Conservation (phyloP, 2,888 invertebrate genomes). For the Pecten maximus region DNA sequence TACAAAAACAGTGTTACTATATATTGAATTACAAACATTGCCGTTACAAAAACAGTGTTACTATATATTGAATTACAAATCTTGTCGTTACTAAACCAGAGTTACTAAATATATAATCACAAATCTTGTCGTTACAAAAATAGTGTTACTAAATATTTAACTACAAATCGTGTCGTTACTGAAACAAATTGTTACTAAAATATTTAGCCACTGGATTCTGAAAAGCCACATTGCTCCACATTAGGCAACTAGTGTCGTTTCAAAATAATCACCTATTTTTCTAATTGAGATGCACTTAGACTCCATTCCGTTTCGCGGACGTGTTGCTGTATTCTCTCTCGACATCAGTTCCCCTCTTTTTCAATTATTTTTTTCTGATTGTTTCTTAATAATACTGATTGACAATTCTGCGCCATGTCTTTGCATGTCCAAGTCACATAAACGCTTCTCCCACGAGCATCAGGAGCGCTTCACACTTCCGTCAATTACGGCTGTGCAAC, state of each 20-base stretch:
- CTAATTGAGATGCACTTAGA: not conserved
- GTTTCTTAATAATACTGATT: not conserved
- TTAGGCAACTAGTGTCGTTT: not conserved
- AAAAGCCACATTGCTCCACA: no score
- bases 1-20: no score
- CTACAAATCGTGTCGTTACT: no score
- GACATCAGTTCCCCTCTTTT: not conserved
- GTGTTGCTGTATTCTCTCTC: not conserved
- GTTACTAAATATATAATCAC: no score
- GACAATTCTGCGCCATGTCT: not conserved
- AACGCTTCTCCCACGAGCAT: not conserved
- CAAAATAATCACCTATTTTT: not conserved
- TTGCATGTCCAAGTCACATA: constrained; percentile 10
- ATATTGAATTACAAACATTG: no score
- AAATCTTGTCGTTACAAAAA: no score
- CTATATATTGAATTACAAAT: no score
- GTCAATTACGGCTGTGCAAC: not conserved
- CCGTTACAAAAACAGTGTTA: no score
- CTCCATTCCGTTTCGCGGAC: not conserved
- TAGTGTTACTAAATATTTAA: no score
- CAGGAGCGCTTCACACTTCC: not conserved
- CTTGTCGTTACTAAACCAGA: no score
- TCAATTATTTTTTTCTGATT: not conserved
- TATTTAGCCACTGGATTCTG: no score
- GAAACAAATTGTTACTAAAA: no score